Evolutionary conservation across 92 coral and sea anemone species (phyloP), one percentile per base, ranked within the genome.

Genomic region (Isaurus tuberculatus): DNA sequence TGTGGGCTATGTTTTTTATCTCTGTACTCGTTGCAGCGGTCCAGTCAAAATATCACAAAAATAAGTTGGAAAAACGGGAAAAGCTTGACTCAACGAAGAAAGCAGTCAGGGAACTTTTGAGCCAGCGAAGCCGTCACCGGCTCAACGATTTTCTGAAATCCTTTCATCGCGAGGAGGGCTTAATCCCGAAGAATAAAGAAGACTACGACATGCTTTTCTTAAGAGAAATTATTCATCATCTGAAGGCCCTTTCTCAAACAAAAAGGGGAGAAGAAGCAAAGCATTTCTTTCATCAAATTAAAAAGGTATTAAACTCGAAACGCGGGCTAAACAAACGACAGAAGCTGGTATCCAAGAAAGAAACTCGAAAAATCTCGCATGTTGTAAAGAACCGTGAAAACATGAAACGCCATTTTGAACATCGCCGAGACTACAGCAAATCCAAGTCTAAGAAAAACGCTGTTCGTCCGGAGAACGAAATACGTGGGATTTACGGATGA

Each of bases 61-160:
- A 8, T 25, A 58, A 77, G 49, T 25, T 30, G 9, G 53, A 77
- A 33, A 64, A 77, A 30, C 81, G 67, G 27, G 14, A 11, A 13
- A 10, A 77, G 14, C 9, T 22, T 27, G 51, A 58, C 1, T 37
- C 19, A 29, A 57, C 23, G 69, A 77, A 75, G 49, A 36, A 55
- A 22, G 44, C 48, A 5, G 30, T 53, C 49, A 75, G 58, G 34
- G 46, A 64, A 25, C 8, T 40, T 26, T 36, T 32, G 27, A 57
- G 5, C 22, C 17, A 10, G 13, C 49, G 30, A 26, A 57, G 13
- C 33, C 70, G 34, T 8, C 49, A 36, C 70, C 44, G 58, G 42
- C 26, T 77, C 33, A 57, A 30, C 11, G 82, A 77, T 46, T 74
- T 74, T 48, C 65, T 74, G 65, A 48, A 74, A 29, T 30, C 30